phyloP scores from a whole-genome alignment of 2,888 invertebrate species.

The Morpho deidamia region DNA sequence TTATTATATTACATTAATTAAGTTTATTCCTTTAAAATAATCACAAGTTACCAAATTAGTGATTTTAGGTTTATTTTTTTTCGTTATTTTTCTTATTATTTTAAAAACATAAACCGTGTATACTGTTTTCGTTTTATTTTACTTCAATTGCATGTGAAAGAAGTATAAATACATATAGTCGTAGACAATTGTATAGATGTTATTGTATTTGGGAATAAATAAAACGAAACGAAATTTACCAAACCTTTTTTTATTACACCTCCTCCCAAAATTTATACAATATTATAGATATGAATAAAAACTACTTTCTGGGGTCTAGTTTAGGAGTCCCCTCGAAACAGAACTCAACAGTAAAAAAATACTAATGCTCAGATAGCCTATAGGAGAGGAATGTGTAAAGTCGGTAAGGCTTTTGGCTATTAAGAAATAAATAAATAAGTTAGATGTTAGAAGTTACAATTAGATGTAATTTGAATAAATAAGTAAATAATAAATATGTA shows the following conservation, averaged over 20 bases:
- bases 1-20: neutral
- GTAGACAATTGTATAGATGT: slow-evolving; percentile 78
- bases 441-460: no score
- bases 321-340: no score
- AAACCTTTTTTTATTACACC: slow-evolving; percentile 8
- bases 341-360: no score
- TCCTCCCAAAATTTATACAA: neutral
- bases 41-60: slow-evolving; percentile 41
- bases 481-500: no score
- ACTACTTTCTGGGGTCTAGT: no score
- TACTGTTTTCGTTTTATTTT: slow-evolving; percentile 22
- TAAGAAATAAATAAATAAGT: no score
- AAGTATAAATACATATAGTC: slow-evolving; percentile 66
- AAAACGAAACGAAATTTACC: slow-evolving; percentile 41
- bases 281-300: no score
- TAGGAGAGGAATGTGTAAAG: no score
- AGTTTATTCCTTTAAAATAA: neutral
- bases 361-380: no score
- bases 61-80: slow-evolving; percentile 35
- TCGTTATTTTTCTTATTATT: slow-evolving; percentile 18
- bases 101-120: slow-evolving; percentile 5
- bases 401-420: no score
- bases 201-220: slow-evolving; percentile 76
- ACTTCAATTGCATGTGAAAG: slow-evolving; percentile 65
- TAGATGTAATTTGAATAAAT: no score